These are phyloP conservation scores for Gymnoscopelus braueri DNA, from an alignment of 2,797 vertebrate genomes.

Conservation along the genomic window DNA sequence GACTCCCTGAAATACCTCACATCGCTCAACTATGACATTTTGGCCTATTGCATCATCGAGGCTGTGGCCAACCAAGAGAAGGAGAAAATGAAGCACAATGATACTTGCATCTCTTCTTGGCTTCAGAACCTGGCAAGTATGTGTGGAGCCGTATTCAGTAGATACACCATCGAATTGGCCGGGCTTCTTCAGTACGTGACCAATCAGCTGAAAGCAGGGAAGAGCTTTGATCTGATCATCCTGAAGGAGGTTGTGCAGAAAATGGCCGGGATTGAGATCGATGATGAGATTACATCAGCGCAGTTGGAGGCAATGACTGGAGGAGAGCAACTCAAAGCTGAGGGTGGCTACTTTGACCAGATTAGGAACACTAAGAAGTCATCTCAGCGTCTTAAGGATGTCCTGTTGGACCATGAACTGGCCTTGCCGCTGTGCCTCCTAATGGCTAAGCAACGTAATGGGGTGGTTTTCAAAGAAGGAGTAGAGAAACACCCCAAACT, in stretches of 20 bases:
- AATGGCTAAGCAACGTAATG: constrained; percentile 98
- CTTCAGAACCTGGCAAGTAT: constrained; percentile 97
- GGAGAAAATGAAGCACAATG: constrained; percentile 99
- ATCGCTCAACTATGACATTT: constrained; percentile 96
- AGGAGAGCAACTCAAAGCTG: constrained; percentile 97
- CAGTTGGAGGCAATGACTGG: constrained; percentile 99
- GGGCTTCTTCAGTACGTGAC: constrained; percentile 98
- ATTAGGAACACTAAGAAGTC: constrained; percentile 99
- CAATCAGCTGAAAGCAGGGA: constrained; percentile 97
- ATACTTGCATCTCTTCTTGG: constrained; percentile 98
- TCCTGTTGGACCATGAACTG: constrained; percentile 93
- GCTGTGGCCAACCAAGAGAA: constrained; percentile 98
- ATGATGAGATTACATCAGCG: constrained; percentile 97
- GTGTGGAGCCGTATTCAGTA: constrained; percentile 96
- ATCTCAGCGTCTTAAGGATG: constrained; percentile 96
- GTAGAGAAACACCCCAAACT: constrained; percentile 98
- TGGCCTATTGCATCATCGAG: constrained; percentile 99
- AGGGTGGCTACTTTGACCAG: constrained; percentile 99
- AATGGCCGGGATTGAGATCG: constrained; percentile 99
- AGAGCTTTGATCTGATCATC: constrained; percentile 98
- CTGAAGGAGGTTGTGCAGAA: constrained; percentile 99
- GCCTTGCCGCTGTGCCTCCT: constrained; percentile 95
- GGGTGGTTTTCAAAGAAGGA: constrained; percentile 96
- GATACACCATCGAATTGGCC: constrained; percentile 97
- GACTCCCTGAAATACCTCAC: constrained; percentile 99